These are phyloP conservation scores for Eristalinus aeneus DNA, from an alignment of 2,888 invertebrate species.

Conservation along the genomic window DNA sequence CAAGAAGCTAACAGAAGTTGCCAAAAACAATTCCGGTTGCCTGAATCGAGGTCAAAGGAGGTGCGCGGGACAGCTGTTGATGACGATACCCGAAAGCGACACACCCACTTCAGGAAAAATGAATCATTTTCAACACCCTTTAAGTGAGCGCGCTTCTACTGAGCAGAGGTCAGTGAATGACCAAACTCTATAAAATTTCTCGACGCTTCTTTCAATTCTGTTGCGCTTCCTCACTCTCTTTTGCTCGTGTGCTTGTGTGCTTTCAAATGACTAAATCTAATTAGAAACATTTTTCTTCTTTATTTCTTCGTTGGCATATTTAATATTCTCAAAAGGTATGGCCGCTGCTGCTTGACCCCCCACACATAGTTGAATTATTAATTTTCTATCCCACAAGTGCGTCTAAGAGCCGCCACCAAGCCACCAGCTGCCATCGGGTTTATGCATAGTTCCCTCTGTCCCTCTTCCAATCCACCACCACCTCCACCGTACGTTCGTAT, in stretches of 20 bases:
- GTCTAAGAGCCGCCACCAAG: slow-evolving; percentile 27
- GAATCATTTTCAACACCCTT: background rate
- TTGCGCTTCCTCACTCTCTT: background rate
- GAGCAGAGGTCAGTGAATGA: background rate
- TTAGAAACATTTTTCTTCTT: slow-evolving; percentile 20
- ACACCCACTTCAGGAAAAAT: background rate
- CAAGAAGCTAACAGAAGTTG: background rate
- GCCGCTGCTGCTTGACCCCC: slow-evolving; percentile 45
- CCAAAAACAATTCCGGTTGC: background rate
- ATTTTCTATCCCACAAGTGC: slow-evolving; percentile 40
- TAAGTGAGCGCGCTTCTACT: background rate
- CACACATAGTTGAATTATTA: slow-evolving; percentile 61
- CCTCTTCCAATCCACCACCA: background rate
- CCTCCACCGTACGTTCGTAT: background rate
- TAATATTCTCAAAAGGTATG: slow-evolving; percentile 57
- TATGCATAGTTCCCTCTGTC: background rate
- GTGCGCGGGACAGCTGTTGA: background rate
- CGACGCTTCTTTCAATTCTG: background rate
- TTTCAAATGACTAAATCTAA: slow-evolving; percentile 21
- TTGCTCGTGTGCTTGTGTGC: background rate
- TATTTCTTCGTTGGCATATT: slow-evolving; percentile 29
- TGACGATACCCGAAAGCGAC: background rate
- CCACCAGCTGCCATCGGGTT: background rate
- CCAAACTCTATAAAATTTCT: background rate
- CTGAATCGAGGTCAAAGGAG: background rate